Conservation (phyloP, 2,888 invertebrate species). For the Orthosia gothica region DNA sequence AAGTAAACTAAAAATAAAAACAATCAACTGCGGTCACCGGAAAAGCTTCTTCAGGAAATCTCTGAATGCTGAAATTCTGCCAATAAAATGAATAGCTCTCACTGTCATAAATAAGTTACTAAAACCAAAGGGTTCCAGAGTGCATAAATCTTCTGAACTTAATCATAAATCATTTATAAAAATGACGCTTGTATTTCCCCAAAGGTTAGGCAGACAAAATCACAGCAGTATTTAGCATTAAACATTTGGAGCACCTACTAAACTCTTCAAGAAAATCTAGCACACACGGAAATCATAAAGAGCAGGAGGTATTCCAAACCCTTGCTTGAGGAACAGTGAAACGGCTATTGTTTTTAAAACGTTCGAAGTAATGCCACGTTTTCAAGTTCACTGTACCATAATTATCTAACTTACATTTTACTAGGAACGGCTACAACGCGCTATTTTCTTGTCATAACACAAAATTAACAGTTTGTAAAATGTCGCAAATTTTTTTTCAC, state of each 20-base stretch:
- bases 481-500: background rate
- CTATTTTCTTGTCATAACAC: background rate
- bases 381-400: background rate
- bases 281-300: constrained; percentile 5
- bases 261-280: background rate
- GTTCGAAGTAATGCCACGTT: background rate
- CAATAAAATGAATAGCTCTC: background rate
- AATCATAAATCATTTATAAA: background rate
- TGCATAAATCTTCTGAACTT: background rate
- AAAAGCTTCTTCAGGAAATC: background rate
- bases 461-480: background rate
- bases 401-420: background rate
- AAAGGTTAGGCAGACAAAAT: too few species aligned
- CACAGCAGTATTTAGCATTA: too few species aligned
- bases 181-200: too few species aligned
- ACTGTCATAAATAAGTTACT: too few species aligned
- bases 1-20: too few species aligned
- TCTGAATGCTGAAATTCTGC: background rate
- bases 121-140: background rate
- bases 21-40: background rate
- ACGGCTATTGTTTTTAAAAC: background rate
- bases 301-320: background rate
- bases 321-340: background rate
- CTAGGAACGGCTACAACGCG: background rate
- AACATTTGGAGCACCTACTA: background rate